Base-by-base conservation (phyloP, 2,888 invertebrate species). In the Antheraea yamamai region DNA sequence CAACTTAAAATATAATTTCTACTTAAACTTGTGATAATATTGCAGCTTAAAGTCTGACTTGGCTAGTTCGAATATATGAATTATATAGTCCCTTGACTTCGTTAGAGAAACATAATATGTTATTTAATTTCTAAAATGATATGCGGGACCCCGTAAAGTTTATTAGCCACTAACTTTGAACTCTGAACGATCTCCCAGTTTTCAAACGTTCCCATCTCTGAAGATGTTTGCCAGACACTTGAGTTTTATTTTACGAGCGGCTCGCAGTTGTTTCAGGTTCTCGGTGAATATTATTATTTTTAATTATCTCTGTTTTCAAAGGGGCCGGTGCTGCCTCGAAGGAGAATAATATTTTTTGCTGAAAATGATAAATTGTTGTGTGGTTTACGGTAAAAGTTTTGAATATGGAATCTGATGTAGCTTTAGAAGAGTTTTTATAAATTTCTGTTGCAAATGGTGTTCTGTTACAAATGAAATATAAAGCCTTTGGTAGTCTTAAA, bases 141-240 rank as follows among this genome's bases (percentile, higher is more conserved):
- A 26, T 16, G 26, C 61, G 26, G 30, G 26, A 66, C 30, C 16
- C 30, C 16, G 16, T 16, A 16, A 66, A 30, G 12, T 66, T 26
- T 26, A 66, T 30, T 30, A 66, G 16, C 30, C 26, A 26, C 64
- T 66, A 66, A 30, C 64, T 66, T 66, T 66, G 64, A 66, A 66
- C 14, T 30, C 30, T 66, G 26, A 66, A 66, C 14, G 64, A 66
- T 66, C 64, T 66, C 30, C 14, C 26, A 66, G 30, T 66, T 23
- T 30, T 66, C 30, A 66, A 8, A 4, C 30, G 30, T 30, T 66
- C 64, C 30, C 30, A 66, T 20, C 30, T 26, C 26, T 66, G 64
- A 66, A 66, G 64, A 66, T 66, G 64, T 66, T 66, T 66, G 64
- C 64, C 64, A 26, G 64, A 66, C 64, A 66, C 64, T 66, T 16